These are phyloP conservation scores for Apteryx mantelli DNA, from an alignment of 2,113 vertebrate species.

Conservation along the genomic window DNA sequence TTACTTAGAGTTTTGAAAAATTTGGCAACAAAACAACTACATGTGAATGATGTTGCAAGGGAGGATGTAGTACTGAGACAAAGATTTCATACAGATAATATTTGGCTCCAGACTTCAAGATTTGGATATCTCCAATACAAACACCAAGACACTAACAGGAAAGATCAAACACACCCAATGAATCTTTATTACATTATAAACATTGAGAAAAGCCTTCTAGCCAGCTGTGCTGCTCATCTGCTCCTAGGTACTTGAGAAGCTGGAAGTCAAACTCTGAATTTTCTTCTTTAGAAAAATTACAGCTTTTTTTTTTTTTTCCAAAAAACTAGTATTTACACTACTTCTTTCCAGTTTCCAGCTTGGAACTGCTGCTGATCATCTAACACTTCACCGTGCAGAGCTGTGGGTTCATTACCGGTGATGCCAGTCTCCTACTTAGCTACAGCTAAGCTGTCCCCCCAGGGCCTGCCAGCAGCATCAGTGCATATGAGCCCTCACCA, in stretches of 20 bases:
- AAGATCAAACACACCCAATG: slow-evolving; percentile 57
- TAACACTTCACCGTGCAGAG: not conserved
- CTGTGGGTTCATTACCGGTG: not conserved
- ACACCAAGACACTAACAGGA: slow-evolving; percentile 19
- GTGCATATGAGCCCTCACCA: accelerated
- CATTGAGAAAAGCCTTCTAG: not conserved
- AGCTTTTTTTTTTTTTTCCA: not conserved
- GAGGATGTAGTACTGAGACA: slow-evolving; percentile 70
- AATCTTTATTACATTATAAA: slow-evolving; percentile 71
- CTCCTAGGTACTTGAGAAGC: not conserved
- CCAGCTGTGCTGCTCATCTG: not conserved
- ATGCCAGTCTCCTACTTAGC: not conserved
- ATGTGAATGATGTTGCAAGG: slow-evolving; percentile 70
- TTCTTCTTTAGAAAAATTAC: not conserved
- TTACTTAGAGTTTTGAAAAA: slow-evolving; percentile 62
- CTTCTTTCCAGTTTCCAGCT: not conserved
- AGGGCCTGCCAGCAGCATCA: not conserved
- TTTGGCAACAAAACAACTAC: slow-evolving; percentile 69
- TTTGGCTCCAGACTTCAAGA: slow-evolving; percentile 55
- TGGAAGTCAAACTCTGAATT: not conserved
- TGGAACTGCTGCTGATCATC: not conserved
- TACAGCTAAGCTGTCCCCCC: not conserved
- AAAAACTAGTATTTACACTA: not conserved
- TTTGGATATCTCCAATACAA: slow-evolving; percentile 44
- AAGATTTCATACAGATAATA: slow-evolving; percentile 70